Conservation (phyloP, 2,888 invertebrate species). For the Villa cingulata region DNA sequence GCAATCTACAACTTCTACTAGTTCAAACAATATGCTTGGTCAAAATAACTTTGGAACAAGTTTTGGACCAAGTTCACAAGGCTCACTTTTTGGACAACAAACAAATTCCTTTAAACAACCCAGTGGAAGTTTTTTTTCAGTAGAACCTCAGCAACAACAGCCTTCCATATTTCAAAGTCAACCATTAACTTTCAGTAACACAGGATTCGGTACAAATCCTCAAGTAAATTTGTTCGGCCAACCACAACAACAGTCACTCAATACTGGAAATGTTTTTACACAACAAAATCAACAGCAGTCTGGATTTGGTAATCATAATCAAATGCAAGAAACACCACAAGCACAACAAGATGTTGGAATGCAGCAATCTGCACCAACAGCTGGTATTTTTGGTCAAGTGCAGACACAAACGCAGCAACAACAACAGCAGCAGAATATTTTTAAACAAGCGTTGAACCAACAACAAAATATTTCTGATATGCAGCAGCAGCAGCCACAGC, state of each 20-base stretch:
- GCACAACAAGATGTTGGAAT: slow-evolving; percentile 6
- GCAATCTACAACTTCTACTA: slow-evolving; percentile 17
- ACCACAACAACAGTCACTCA: slow-evolving; percentile 1
- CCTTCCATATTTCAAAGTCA: slow-evolving; percentile 1
- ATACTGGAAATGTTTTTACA: slow-evolving; percentile 10
- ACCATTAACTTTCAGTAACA: background rate
- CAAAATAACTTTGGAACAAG: slow-evolving; percentile 11
- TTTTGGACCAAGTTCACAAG: background rate
- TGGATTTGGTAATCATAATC: slow-evolving; percentile 12
- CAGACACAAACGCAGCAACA: slow-evolving; percentile 6
- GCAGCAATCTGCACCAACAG: slow-evolving; percentile 1
- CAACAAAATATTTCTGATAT: slow-evolving; percentile 1
- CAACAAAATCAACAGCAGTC: slow-evolving; percentile 5
- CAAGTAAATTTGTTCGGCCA: slow-evolving; percentile 13
- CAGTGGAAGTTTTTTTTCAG: slow-evolving; percentile 3
- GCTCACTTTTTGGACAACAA: slow-evolving; percentile 10
- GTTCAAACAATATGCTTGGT: slow-evolving; percentile 1
- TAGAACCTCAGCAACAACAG: background rate
- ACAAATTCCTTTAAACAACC: slow-evolving; percentile 11
- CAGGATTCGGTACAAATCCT: slow-evolving; percentile 11
- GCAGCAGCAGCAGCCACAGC: slow-evolving; percentile 1
- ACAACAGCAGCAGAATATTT: background rate
- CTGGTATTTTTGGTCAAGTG: slow-evolving; percentile 13
- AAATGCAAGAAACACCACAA: slow-evolving; percentile 7
- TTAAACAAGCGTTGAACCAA: background rate